phyloP scores from a whole-genome alignment of 2,797 vertebrate genomes.

The Microcaecilia unicolor region DNA sequence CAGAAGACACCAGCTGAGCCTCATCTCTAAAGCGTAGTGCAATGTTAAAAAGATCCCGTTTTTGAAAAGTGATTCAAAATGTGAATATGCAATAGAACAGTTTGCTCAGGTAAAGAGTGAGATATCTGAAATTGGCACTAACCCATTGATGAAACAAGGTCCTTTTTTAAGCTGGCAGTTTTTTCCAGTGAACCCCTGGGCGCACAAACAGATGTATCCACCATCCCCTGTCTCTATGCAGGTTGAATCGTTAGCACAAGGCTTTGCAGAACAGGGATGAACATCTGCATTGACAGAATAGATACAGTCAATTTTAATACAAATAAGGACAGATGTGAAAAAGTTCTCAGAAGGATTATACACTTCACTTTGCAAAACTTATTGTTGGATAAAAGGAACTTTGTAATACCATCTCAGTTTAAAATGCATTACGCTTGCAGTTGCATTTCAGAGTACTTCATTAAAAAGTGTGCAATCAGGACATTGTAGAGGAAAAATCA shows the following conservation, averaged over 20 bases:
- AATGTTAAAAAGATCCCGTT: too few relatives aligned
- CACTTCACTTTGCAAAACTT: not conserved
- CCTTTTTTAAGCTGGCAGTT: slow-evolving; percentile 67
- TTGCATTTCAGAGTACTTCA: too few relatives aligned
- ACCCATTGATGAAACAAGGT: slow-evolving; percentile 70
- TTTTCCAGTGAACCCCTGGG: slow-evolving; percentile 61
- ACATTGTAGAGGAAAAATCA: too few relatives aligned
- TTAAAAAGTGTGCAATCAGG: too few relatives aligned
- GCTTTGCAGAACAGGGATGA: slow-evolving; percentile 65
- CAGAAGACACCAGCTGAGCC: too few relatives aligned
- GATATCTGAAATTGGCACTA: slow-evolving; percentile 14
- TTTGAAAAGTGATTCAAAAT: too few relatives aligned
- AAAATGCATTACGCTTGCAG: too few relatives aligned
- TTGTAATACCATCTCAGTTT: too few relatives aligned
- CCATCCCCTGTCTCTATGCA: slow-evolving; percentile 74
- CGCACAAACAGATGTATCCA: slow-evolving; percentile 73
- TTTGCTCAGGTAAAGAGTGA: not conserved
- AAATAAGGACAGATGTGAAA: not conserved
- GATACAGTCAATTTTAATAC: too few relatives aligned
- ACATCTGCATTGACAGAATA: slow-evolving; percentile 52
- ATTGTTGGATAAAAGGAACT: too few relatives aligned
- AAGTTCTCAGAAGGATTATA: not conserved
- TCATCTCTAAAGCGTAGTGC: too few relatives aligned
- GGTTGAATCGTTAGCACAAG: slow-evolving; percentile 77
- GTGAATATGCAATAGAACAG: too few relatives aligned